Evolutionary conservation across 2,113 vertebrate genomes (phyloP), one percentile per base, ranked within the genome.

Genomic region (Sprattus sprattus): DNA sequence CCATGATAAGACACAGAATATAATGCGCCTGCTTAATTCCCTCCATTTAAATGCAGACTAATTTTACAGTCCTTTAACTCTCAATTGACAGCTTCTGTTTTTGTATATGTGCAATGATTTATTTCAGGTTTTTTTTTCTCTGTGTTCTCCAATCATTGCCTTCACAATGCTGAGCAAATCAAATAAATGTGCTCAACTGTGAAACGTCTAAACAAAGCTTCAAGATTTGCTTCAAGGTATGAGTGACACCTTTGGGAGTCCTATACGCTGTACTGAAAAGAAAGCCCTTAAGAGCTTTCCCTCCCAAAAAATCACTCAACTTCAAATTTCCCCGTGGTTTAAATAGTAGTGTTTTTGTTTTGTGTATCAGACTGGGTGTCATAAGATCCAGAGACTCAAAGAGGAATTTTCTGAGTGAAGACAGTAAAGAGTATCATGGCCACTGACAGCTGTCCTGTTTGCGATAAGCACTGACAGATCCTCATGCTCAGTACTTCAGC

Each of bases 31-130:
- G 83, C 88, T 89, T 89, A 84, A 84, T 44, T 80, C 87, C 81
- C 85, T 91, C 85, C 84, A 82, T 94, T 89, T 92, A 86, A 93
- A 91, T 89, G 92, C 87, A 87, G 75, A 82, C 89, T 93, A 89
- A 91, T 93, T 94, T 93, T 93, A 93, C 91, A 92, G 91, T 88
- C 92, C 92, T 94, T 93, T 92, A 93, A 93, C 92, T 93, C 93
- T 91, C 90, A 92, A 89, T 93, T 91, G 89, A 90, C 89, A 83
- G 54, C 85, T 45, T 39, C 87, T 64, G 88, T 89, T 92, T 88
- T 93, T 91, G 88, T 85, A 84, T 89, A 89, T 91, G 89, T 81
- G 82, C 84, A 75, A 88, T 89, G 87, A 85, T 89, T 86, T 88
- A 81, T 54, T 81, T 16, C 20, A 11, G 80, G 16, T 49, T 91